Conservation (phyloP, 2,797 vertebrate genomes). For the Phoxinus dragarum region DNA sequence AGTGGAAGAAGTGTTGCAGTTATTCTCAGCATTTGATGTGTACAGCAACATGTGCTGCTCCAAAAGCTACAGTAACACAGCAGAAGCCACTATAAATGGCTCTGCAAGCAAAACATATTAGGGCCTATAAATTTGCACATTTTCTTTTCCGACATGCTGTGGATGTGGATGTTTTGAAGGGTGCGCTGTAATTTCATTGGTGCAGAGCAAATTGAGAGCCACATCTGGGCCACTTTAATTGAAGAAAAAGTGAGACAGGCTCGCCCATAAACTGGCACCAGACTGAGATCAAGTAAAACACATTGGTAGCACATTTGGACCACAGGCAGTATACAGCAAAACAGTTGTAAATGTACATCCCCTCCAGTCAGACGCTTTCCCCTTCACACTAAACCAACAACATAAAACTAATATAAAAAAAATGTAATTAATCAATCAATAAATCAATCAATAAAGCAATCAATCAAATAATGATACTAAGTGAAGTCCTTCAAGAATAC, state of each 20-base stretch:
- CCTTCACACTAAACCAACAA: neutral
- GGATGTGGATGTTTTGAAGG: conserved; percentile 52
- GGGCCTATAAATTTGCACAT: conserved; percentile 42
- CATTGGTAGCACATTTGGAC: conserved; percentile 79
- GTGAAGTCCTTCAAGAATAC: neutral
- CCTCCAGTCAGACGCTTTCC: neutral
- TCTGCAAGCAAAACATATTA: conserved; percentile 48
- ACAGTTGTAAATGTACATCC: conserved; percentile 43
- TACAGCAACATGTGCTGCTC: conserved; percentile 9
- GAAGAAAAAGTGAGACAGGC: conserved; percentile 76
- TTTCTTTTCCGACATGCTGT: conserved; percentile 34
- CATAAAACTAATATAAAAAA: neutral
- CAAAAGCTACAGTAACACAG: conserved; percentile 37
- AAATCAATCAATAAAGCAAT: too few relatives aligned
- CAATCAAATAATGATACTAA: neutral
- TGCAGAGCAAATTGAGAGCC: conserved; percentile 70
- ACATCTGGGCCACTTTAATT: conserved; percentile 84
- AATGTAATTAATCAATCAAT: too few relatives aligned
- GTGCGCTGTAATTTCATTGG: conserved; percentile 66
- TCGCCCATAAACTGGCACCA: conserved; percentile 78
- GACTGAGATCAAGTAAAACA: conserved; percentile 81
- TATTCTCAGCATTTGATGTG: conserved; percentile 30
- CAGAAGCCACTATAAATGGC: conserved; percentile 31
- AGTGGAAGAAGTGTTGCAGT: conserved; percentile 2
- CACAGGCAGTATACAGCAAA: conserved; percentile 66